Evolutionary conservation across 2,797 vertebrate genomes (phyloP).

Genomic region (Anisognathus igniventris): DNA sequence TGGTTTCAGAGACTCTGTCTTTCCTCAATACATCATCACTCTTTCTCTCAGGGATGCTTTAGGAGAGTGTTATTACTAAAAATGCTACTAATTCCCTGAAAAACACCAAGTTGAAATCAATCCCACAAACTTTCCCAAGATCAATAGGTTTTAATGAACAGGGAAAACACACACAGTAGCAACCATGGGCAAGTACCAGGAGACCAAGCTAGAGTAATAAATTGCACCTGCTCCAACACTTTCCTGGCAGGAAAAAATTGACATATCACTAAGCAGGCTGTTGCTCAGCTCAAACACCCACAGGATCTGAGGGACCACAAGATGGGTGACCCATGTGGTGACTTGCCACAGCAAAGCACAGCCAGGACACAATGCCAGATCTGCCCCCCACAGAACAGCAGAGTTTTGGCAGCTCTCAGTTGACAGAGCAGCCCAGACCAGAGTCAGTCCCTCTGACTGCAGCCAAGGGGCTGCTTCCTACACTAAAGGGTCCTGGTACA

Average conservation of each 20-base stretch:
- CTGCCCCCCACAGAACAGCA: not conserved
- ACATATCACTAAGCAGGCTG: constrained; percentile 15
- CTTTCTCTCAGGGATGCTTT: not conserved
- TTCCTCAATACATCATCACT: not conserved
- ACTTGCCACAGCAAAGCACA: not conserved
- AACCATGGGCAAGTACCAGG: not conserved
- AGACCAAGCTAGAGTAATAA: not conserved
- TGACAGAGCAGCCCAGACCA: accelerated
- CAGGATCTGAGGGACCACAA: not conserved
- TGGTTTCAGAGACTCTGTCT: not conserved
- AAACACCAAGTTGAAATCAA: constrained; percentile 34
- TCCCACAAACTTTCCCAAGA: constrained; percentile 33
- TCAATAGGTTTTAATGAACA: constrained; percentile 53
- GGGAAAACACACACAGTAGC: constrained; percentile 13
- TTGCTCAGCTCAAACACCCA: not conserved
- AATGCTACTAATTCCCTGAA: constrained; percentile 29
- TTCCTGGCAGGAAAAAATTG: not conserved
- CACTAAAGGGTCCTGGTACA: not conserved
- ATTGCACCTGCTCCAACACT: not conserved
- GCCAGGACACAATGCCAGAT: not conserved
- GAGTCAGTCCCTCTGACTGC: not conserved
- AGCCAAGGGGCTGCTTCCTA: not conserved
- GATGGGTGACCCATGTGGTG: accelerated
- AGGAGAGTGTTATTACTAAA: constrained; percentile 6
- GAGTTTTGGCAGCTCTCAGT: not conserved